phyloP scores from a whole-genome alignment of 92 coral and sea anemone species.

The Chrysogorgia sp. region DNA sequence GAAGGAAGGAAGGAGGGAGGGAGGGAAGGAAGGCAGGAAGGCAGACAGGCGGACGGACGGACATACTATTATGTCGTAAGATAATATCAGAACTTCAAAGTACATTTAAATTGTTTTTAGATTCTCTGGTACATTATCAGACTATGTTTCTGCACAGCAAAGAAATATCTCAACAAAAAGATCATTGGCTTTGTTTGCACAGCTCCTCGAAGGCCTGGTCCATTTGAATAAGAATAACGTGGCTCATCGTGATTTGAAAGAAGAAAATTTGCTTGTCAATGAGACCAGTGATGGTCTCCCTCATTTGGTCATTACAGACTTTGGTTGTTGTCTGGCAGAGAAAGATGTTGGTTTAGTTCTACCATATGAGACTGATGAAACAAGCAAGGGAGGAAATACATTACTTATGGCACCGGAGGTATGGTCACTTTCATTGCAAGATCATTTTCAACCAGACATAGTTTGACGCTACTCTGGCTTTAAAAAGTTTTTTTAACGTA shows the following conservation, averaged over 20 bases:
- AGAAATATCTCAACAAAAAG: neutral
- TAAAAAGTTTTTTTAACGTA: too few species aligned
- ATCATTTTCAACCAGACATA: too few species aligned
- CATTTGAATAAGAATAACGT: conserved; percentile 67
- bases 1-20: too few species aligned
- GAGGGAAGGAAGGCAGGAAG: too few species aligned
- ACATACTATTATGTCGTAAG: too few species aligned
- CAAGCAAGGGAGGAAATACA: conserved; percentile 81
- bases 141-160: conserved; percentile 8
- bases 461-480: too few species aligned
- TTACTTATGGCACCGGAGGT: conserved; percentile 98
- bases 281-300: conserved; percentile 62
- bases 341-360: conserved; percentile 61
- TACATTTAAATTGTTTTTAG: neutral
- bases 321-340: conserved; percentile 91
- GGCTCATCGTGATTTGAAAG: conserved; percentile 92
- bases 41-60: too few species aligned
- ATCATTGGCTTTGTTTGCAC: conserved; percentile 55
- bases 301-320: conserved; percentile 78
- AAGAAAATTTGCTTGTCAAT: conserved; percentile 76
- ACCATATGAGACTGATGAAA: conserved; percentile 83
- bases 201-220: conserved; percentile 79
- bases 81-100: too few species aligned
- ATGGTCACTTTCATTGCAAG: neutral
- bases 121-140: conserved; percentile 16